phyloP scores from a whole-genome alignment of 2,888 invertebrate species.

The Lathronympha strigana region DNA sequence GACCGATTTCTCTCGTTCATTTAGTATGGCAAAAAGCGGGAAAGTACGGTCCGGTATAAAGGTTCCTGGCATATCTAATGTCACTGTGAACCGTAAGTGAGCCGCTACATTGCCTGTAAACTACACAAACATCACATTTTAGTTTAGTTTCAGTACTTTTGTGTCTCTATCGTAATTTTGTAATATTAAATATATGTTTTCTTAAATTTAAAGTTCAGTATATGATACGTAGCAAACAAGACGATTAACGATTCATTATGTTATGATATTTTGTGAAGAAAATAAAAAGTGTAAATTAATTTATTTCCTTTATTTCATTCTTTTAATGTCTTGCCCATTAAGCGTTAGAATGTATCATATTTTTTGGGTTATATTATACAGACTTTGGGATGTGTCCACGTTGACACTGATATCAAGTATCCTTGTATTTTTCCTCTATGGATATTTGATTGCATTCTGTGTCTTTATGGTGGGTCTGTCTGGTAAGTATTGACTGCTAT shows the following conservation, averaged over 20 bases:
- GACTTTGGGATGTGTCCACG: constrained; percentile 91
- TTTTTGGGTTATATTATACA: constrained; percentile 84
- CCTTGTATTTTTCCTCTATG: constrained; percentile 93
- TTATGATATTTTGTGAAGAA: constrained; percentile 13
- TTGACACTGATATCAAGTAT: constrained; percentile 89
- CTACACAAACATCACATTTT: no score
- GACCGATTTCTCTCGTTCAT: no score
- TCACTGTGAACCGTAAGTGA: no score
- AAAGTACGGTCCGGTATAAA: no score
- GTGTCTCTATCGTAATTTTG: not conserved
- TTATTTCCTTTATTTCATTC: constrained; percentile 11
- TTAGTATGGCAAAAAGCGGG: no score
- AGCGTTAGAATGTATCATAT: constrained; percentile 66
- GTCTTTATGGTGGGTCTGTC: constrained; percentile 88
- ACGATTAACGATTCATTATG: not conserved
- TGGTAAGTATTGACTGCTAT: constrained; percentile 78
- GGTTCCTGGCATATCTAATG: not conserved
- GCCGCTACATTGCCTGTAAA: no score
- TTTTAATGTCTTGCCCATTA: constrained; percentile 32
- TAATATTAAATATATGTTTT: not conserved
- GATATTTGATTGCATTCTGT: constrained; percentile 88
- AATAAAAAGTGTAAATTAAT: not conserved
- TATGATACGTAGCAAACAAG: no score
- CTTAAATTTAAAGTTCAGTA: not conserved
- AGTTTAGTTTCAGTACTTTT: not conserved